Percentiles rank a stretch among this genome's conserved stretches.
Conservation (phyloP, 1,140 invertebrate genomes). For the Nasonia vitripennis region DNA sequence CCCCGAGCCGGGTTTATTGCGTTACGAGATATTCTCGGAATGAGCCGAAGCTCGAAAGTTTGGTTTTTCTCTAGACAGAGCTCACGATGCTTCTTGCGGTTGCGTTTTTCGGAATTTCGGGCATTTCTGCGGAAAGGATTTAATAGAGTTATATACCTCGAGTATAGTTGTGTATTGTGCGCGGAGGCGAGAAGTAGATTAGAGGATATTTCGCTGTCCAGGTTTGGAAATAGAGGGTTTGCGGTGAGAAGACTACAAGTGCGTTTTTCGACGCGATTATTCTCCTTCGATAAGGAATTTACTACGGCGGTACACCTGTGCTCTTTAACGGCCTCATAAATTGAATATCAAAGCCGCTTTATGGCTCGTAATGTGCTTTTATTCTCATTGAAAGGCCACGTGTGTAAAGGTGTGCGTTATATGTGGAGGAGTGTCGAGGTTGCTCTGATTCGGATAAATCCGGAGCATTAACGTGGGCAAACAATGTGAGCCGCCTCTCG, state of each 20-base stretch:
- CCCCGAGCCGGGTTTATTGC: slow-evolving; percentile 19
- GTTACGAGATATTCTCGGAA: slow-evolving; percentile 42
- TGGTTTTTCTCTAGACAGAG: background rate
- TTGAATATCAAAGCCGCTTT: background rate
- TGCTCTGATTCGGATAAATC: slow-evolving; percentile 32
- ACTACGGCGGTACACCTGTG: background rate
- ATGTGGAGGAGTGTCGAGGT: background rate
- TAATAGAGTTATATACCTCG: background rate
- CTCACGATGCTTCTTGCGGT: background rate
- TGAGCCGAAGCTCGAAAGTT: background rate
- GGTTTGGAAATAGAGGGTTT: background rate
- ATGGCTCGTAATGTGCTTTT: background rate
- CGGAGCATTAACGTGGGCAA: slow-evolving; percentile 24
- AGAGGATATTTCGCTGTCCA: background rate
- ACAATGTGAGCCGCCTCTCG: slow-evolving; percentile 29
- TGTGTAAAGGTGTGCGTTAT: background rate
- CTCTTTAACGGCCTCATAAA: background rate
- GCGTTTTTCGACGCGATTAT: background rate
- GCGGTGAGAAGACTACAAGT: background rate
- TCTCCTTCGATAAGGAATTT: background rate
- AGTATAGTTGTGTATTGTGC: too few relatives aligned
- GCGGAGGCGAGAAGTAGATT: background rate
- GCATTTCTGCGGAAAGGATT: slow-evolving; percentile 36
- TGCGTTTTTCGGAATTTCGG: slow-evolving; percentile 38
- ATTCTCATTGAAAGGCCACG: background rate